Percentiles rank a stretch among this genome's conserved stretches.
phyloP scores from a whole-genome alignment of 2,113 vertebrate species.

The Cavia aperea region DNA sequence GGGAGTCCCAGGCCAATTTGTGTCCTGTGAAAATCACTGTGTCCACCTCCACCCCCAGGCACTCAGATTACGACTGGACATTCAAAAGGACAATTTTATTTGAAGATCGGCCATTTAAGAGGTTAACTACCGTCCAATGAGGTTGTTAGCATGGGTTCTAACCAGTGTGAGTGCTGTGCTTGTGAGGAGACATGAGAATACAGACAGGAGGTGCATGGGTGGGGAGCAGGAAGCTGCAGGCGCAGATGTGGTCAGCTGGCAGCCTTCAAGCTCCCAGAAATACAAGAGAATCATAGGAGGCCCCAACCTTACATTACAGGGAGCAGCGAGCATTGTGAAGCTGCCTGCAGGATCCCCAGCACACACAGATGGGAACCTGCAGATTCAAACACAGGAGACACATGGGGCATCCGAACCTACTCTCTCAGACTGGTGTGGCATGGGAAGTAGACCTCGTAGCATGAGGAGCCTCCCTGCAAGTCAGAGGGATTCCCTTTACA shows the following conservation, averaged over 20 bases:
- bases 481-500: no score
- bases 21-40: fast-evolving
- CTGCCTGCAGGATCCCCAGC: background rate
- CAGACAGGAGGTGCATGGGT: background rate
- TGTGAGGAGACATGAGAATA: no score
- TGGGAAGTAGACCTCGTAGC: background rate
- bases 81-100: background rate
- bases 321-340: background rate
- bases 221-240: background rate
- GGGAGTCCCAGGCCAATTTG: no score
- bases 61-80: background rate
- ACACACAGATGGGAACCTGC: background rate
- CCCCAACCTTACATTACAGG: background rate
- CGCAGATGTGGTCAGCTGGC: no score
- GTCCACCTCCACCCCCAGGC: background rate
- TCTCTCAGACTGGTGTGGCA: background rate
- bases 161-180: background rate
- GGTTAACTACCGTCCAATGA: no score
- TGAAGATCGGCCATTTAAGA: background rate
- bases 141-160: background rate
- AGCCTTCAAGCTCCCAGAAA: background rate
- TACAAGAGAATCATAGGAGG: background rate
- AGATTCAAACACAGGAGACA: background rate
- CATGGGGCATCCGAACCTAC: background rate
- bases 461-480: fast-evolving